Percentiles rank a stretch among this genome's conserved stretches.
Conservation (phyloP, 2,113 vertebrate species). For the Hemiprocne comata region DNA sequence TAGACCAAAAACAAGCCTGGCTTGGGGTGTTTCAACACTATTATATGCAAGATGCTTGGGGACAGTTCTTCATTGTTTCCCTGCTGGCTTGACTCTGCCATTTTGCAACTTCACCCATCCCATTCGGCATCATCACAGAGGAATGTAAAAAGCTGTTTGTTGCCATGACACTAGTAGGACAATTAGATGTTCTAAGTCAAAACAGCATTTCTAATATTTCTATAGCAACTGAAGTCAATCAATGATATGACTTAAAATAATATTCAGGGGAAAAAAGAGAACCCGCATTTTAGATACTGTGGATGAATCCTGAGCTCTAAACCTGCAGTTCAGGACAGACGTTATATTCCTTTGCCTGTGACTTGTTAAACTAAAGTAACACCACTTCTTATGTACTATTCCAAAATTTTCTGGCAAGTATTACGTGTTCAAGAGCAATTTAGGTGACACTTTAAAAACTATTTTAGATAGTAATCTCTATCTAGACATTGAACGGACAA, state of each 20-base stretch:
- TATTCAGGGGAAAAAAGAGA: slow-evolving; percentile 2
- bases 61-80: background rate
- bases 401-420: background rate
- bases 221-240: slow-evolving; percentile 72
- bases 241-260: slow-evolving; percentile 63
- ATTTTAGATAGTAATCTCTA: background rate
- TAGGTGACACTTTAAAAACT: background rate
- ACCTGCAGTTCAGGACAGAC: background rate
- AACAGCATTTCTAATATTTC: slow-evolving; percentile 64
- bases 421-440: background rate
- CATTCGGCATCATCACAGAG: background rate
- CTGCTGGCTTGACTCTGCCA: background rate
- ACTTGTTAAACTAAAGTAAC: background rate
- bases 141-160: slow-evolving; percentile 41
- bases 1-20: background rate
- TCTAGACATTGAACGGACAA: background rate
- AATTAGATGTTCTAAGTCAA: slow-evolving; percentile 74
- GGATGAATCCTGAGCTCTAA: background rate
- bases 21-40: background rate
- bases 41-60: background rate
- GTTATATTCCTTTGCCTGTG: background rate
- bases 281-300: background rate
- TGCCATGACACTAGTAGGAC: slow-evolving; percentile 69
- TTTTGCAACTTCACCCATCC: background rate
- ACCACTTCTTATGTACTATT: accelerated